Evolutionary conservation across 2,888 invertebrate genomes (phyloP), one percentile per base, ranked within the genome.

Genomic region (Pycnomerus fuliginosus): DNA sequence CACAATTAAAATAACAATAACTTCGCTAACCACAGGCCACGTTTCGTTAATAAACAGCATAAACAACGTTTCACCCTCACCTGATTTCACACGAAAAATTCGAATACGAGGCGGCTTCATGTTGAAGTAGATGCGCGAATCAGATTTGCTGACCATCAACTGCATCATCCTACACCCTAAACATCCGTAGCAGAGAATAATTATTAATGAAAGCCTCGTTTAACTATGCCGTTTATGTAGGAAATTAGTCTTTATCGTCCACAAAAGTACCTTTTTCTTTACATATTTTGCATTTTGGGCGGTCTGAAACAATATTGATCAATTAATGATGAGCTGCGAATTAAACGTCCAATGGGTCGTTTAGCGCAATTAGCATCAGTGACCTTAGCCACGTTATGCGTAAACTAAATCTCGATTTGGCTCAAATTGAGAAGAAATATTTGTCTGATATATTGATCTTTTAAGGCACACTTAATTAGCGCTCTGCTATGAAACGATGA

Each of bases 131-230:
- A 11, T 4, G 8, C 7, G 8, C 3, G 12, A 33, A 17, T 22
- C 11, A 23, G 5, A 20, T 22, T 33, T 23, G n/a, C 5, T 45
- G 13, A 16, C 16, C 15, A 33, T 12, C 33, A 23, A 43, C 42
- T 42, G 42, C 17, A 27, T 15, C 48, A 13, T 48, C 51, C 53
- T 51, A 50, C 53, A 53, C 51, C 53, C 50, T 47, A 49, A 45
- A 50, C 45, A 37, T 48, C 16, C 44, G 42, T 36, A 41, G 42
- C 42, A 34, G 40, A 43, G 46, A 52, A 52, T n/a, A n/a, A n/a
- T n/a, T n/a, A n/a, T 50, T 59, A 59, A 60, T 61, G 56, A 61
- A 61, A 60, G 53, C 52, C 42, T 54, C 60, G 56, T 61, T 55
- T 59, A 35, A 57, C 50, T 46, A 54, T 50, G 51, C 60, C 56